Base-by-base conservation (phyloP, 2,888 invertebrate genomes). In the Urechis unicinctus region DNA sequence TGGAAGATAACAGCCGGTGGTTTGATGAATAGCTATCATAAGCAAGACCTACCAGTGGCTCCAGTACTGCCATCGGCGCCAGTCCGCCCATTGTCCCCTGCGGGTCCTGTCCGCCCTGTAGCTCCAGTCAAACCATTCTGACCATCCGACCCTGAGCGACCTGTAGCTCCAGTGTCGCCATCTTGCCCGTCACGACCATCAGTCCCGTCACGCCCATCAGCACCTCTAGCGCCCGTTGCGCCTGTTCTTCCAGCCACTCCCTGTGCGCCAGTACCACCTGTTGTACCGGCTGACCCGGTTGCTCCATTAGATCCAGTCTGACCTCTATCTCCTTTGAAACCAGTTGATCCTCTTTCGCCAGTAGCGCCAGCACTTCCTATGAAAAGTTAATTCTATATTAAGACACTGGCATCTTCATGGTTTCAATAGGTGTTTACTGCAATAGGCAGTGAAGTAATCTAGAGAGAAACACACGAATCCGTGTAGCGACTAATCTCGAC, bases 281-380 rank as follows among this genome's bases (percentile, higher is more conserved):
- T n/a, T 41, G 9, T n/a, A 5, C 55, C 55, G 2, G 5, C 25
- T 22, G 24, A 13, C n/a, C 54, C 54, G 5, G 3, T 24, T 3
- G 41, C 25, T 6, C 49, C 49, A 22, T 25, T 24, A 41, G 30
- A 42, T 13, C 28, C 55, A 26, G 17, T 22, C 2, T 4, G 21
- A 3, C 50, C 50, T 4, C 17, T 22, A 4, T 53, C 41, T 24
- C 55, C 55, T 24, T n/a, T 3, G 3, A 17, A 13, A 21, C 54
- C 50, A 25, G 29, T 17, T 9, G 9, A 9, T 36, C 36, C 36
- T 36, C 36, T 52, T 6, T 9, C 5, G 6, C 56, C 56, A 22
- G 30, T 25, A 29, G 24, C 54, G 30, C 56, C 56, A 53, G n/a
- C n/a, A 3, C 9, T 31, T 31, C 56, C 56, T 36, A 36, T 13